phyloP scores from a whole-genome alignment of 2,888 invertebrate species.

The Drosophila fulvimacula region DNA sequence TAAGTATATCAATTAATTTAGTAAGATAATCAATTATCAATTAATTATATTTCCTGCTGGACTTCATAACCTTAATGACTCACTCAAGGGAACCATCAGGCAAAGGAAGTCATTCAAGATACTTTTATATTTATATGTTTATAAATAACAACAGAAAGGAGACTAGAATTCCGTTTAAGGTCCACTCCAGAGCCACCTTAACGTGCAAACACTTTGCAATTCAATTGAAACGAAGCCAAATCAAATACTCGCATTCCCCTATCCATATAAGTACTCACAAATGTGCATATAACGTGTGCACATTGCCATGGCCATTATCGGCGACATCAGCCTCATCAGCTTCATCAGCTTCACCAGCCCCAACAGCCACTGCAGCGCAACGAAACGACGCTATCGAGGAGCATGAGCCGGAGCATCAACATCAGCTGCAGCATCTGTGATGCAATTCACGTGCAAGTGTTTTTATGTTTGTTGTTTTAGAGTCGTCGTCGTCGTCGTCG shows the following conservation, averaged over 20 bases:
- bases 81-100: not conserved
- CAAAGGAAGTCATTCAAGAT: not conserved
- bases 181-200: slow-evolving; percentile 8
- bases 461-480: slow-evolving; percentile 64
- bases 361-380: slow-evolving; percentile 23
- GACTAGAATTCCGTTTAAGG: slow-evolving; percentile 4
- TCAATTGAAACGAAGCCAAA: slow-evolving; percentile 55
- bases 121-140: slow-evolving; percentile 5
- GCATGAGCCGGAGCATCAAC: slow-evolving; percentile 25
- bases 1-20: not conserved
- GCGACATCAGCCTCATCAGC: slow-evolving; percentile 64
- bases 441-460: slow-evolving; percentile 76
- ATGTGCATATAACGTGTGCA: slow-evolving; percentile 75
- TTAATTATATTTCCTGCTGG: not conserved
- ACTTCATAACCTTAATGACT: slow-evolving; percentile 4
- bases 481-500: slow-evolving; percentile 13
- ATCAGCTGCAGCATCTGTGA: slow-evolving; percentile 59
- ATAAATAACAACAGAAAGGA: slow-evolving; percentile 11
- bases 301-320: slow-evolving; percentile 76
- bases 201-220: slow-evolving; percentile 40
- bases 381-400: slow-evolving; percentile 29
- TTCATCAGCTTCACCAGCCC: slow-evolving; percentile 23
- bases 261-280: slow-evolving; percentile 62
- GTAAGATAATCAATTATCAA: too few relatives aligned
- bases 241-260: slow-evolving; percentile 42